These are phyloP conservation scores for Simalia tracyae DNA, from an alignment of 2,797 vertebrate species.

Conservation along the genomic window DNA sequence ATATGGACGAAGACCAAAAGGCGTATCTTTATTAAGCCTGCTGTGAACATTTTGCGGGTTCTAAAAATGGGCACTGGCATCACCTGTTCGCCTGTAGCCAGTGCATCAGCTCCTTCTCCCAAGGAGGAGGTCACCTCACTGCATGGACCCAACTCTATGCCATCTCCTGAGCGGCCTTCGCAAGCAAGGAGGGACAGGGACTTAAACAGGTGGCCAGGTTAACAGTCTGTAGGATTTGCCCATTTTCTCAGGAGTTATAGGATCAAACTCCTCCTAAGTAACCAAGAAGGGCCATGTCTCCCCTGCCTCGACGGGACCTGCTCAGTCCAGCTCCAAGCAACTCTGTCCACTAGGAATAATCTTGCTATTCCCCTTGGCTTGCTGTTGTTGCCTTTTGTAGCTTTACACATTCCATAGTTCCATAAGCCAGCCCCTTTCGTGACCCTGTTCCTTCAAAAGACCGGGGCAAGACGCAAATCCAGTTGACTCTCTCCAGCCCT, in stretches of 20 bases:
- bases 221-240: not conserved
- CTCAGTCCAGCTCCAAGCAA: not conserved
- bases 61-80: conserved; percentile 6
- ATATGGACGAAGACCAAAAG: not conserved
- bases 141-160: not conserved
- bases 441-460: not conserved
- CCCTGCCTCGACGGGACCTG: not conserved
- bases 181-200: too few species aligned
- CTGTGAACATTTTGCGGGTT: not conserved
- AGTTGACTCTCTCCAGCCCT: not conserved
- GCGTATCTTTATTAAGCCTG: not conserved
- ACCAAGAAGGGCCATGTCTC: not conserved
- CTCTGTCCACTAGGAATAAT: not conserved
- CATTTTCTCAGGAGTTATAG: not conserved
- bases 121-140: not conserved
- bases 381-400: not conserved
- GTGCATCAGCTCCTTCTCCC: not conserved
- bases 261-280: not conserved
- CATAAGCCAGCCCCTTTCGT: not conserved
- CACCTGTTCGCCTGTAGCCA: not conserved
- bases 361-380: not conserved
- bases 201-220: too few species aligned
- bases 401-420: not conserved
- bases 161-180: not conserved
- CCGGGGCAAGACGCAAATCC: not conserved